Conservation (phyloP, 2,888 invertebrate species). For the Loripinus fragilis region DNA sequence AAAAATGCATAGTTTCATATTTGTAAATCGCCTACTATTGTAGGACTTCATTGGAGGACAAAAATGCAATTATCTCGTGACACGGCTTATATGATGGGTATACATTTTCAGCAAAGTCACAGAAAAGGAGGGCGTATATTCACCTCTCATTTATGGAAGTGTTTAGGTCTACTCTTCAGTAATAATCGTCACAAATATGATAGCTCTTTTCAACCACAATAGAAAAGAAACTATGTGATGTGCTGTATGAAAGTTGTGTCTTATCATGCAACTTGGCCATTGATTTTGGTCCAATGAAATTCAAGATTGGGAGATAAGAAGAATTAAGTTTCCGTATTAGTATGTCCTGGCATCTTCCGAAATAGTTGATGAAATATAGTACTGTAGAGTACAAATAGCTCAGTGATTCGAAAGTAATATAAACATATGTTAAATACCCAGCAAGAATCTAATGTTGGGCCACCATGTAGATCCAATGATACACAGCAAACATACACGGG, state of each 20-base stretch:
- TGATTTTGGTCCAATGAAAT: not conserved
- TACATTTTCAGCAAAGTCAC: not conserved
- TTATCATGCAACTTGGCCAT: constrained; percentile 10
- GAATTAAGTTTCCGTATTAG: not conserved
- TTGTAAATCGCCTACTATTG: no score
- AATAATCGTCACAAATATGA: not conserved
- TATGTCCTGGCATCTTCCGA: no score
- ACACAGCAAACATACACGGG: no score
- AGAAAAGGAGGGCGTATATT: not conserved
- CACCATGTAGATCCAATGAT: no score
- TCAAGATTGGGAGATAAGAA: not conserved
- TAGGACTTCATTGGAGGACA: no score
- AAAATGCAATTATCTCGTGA: no score
- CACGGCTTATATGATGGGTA: no score
- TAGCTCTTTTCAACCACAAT: not conserved
- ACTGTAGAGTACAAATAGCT: no score
- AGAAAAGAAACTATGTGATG: not conserved
- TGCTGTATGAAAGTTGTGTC: not conserved
- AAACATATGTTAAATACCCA: no score
- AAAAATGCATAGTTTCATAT: no score
- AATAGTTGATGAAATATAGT: no score
- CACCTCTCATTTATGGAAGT: not conserved
- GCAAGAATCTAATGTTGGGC: no score
- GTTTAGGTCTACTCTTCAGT: not conserved
- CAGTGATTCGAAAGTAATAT: not conserved